These are phyloP conservation scores for Chironomus tepperi DNA, from an alignment of 1,140 invertebrate species.

Conservation along the genomic window DNA sequence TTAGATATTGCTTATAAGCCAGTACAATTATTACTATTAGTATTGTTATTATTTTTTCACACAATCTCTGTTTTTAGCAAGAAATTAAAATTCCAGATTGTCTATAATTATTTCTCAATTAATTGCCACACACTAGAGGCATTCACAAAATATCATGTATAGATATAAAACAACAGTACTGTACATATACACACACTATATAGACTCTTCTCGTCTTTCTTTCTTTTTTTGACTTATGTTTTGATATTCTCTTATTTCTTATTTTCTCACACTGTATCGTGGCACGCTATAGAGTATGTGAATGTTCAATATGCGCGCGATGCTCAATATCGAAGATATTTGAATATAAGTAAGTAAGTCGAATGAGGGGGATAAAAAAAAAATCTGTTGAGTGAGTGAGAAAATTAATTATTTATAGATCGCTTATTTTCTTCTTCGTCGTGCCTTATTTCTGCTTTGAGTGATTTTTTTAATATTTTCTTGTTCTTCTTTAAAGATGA, in stretches of 20 bases:
- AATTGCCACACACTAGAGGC: not conserved
- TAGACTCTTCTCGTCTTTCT: not conserved
- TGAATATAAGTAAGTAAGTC: not conserved
- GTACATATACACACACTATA: not conserved
- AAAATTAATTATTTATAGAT: constrained; percentile 24
- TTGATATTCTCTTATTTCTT: not conserved
- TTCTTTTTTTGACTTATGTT: constrained; percentile 17
- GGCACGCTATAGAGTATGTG: too few species aligned
- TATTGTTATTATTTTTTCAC: not conserved
- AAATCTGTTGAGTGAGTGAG: not conserved
- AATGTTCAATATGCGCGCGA: not conserved
- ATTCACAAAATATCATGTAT: too few species aligned
- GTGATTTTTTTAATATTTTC: not conserved
- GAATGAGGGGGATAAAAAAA: not conserved
- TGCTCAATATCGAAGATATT: not conserved
- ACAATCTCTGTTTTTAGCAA: constrained; percentile 4
- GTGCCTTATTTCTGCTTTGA: too few species aligned
- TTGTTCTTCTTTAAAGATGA: not conserved
- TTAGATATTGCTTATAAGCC: too few species aligned
- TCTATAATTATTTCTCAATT: constrained; percentile 24
- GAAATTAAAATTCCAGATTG: constrained; percentile 23
- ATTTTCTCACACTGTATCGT: not conserved
- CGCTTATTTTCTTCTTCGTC: not conserved
- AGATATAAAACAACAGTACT: too few species aligned
- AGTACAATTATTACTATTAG: not conserved